A percentile compares a stretch with the other conserved stretches of the same genome.
These are phyloP conservation scores for Larimichthys polyactis DNA, from an alignment of 2,113 vertebrate genomes.

Conservation along the genomic window DNA sequence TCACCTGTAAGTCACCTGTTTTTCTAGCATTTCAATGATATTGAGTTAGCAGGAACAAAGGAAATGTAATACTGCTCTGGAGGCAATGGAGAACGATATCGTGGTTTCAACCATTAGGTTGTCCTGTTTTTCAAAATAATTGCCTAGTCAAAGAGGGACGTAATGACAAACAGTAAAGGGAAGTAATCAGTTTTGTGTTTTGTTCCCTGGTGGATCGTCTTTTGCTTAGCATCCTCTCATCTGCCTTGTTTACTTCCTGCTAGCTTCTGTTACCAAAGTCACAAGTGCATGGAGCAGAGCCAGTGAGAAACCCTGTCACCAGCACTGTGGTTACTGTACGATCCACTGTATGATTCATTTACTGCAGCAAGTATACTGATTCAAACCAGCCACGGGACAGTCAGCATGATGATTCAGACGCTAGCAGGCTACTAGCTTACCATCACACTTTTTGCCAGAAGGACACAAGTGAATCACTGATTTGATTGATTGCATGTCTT, in stretches of 20 bases:
- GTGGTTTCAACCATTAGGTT: constrained; percentile 10
- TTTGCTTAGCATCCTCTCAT: constrained; percentile 2
- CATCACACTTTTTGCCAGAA: constrained; percentile 1
- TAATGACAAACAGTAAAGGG: constrained; percentile 7
- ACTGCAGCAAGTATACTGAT: constrained; percentile 1
- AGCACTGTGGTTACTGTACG: not conserved
- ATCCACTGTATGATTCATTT: constrained; percentile 27
- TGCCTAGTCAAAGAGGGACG: not conserved
- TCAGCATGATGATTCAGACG: not conserved
- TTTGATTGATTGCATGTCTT: not conserved
- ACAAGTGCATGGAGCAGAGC: constrained; percentile 10
- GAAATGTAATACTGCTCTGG: constrained; percentile 11
- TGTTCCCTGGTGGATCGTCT: constrained; percentile 4
- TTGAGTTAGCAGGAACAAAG: constrained; percentile 9
- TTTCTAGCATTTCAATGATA: constrained; percentile 27
- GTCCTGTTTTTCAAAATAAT: constrained; percentile 15
- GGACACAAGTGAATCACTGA: not conserved
- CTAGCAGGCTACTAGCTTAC: not conserved
- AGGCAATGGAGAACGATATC: not conserved
- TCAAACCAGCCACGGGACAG: not conserved
- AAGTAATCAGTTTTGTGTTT: not conserved
- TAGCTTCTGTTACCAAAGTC: constrained; percentile 33
- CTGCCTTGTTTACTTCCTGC: constrained; percentile 48
- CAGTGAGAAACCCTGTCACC: constrained; percentile 17
- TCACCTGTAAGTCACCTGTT: constrained; percentile 45